A percentile compares a stretch with the other conserved stretches of the same genome.
Conservation (phyloP, 2,797 vertebrate genomes). For the Myripristis murdjan region DNA sequence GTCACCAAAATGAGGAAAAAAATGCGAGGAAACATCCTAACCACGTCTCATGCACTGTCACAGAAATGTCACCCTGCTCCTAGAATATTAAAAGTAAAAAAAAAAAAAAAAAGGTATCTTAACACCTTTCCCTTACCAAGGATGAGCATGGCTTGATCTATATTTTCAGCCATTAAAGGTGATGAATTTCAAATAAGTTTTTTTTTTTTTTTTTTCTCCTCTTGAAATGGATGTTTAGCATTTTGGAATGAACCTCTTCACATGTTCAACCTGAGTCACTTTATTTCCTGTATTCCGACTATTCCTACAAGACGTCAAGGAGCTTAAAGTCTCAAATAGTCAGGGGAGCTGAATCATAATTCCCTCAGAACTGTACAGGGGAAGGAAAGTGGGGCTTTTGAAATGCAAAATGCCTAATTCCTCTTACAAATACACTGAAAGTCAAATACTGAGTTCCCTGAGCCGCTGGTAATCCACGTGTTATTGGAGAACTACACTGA, state of each 20-base stretch:
- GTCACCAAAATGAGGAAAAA: no score
- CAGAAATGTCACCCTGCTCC: no score
- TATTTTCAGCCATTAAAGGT: no score
- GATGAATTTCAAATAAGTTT: neutral
- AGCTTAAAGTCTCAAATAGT: slow-evolving; percentile 61
- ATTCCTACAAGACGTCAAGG: slow-evolving; percentile 52
- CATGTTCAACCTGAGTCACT: slow-evolving; percentile 50
- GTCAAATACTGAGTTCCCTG: slow-evolving; percentile 63
- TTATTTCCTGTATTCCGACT: slow-evolving; percentile 47
- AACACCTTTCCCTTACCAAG: no score
- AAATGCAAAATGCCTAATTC: slow-evolving; percentile 79
- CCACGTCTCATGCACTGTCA: no score
- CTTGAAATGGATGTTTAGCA: slow-evolving; percentile 7
- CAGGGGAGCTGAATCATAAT: slow-evolving; percentile 62
- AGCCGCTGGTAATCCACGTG: slow-evolving; percentile 71
- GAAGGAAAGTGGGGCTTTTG: slow-evolving; percentile 64
- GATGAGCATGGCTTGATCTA: neutral
- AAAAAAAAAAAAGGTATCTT: neutral
- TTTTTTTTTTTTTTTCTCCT: neutral
- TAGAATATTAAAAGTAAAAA: no score
- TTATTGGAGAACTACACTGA: slow-evolving; percentile 59
- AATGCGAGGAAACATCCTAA: no score
- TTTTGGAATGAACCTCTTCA: slow-evolving; percentile 14
- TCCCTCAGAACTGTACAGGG: slow-evolving; percentile 53
- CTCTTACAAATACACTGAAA: slow-evolving; percentile 62